These are phyloP conservation scores for Parasteatoda tepidariorum DNA, from an alignment of 1,140 invertebrate genomes.

Conservation along the genomic window DNA sequence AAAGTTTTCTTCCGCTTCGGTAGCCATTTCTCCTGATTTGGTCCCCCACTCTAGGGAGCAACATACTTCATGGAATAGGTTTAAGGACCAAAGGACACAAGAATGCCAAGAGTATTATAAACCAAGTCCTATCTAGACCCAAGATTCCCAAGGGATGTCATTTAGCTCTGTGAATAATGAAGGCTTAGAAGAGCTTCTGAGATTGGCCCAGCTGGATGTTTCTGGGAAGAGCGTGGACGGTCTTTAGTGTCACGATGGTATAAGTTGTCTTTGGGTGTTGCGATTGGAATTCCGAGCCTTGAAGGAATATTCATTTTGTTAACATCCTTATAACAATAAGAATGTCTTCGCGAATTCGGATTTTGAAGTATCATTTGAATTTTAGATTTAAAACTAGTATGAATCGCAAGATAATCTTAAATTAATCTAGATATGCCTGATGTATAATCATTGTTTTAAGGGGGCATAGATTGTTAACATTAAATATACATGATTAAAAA, in stretches of 20 bases:
- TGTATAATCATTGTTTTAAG: no score
- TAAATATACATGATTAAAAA: no score
- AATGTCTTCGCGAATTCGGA: background rate
- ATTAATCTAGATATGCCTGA: no score
- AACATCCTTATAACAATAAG: background rate
- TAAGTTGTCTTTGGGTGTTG: background rate
- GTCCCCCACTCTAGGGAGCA: slow-evolving; percentile 3
- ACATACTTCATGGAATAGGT: background rate
- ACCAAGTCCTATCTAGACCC: slow-evolving; percentile 1
- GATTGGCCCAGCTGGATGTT: slow-evolving; percentile 1
- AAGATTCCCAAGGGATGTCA: slow-evolving; percentile 29
- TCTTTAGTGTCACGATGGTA: background rate
- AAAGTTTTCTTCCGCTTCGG: slow-evolving; percentile 14
- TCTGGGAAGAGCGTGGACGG: background rate
- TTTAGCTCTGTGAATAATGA: slow-evolving; percentile 46
- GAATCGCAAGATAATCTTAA: no score
- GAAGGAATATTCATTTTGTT: background rate
- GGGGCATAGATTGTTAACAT: no score
- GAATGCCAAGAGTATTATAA: slow-evolving; percentile 4
- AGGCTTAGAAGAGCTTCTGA: slow-evolving; percentile 23
- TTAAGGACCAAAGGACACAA: slow-evolving; percentile 23
- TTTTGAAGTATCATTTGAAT: no score
- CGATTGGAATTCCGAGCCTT: background rate
- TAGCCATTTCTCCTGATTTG: slow-evolving; percentile 48
- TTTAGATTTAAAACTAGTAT: no score